Base-by-base conservation (phyloP, 1,140 invertebrate genomes). In the Cataglyphis hispanica region DNA sequence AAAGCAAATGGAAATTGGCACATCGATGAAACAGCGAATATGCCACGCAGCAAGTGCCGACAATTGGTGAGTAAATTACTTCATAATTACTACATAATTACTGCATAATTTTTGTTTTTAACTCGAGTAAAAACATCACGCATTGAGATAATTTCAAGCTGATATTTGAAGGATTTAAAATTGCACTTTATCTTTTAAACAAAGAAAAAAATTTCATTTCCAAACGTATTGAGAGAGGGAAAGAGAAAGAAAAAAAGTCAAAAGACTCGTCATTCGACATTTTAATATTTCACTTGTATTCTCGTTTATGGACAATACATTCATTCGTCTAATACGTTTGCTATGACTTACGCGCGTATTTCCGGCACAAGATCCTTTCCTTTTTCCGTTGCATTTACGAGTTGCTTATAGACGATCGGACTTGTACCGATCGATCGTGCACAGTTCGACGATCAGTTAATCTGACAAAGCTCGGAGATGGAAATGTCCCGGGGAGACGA, bases 371-470 rank as follows among this genome's bases (percentile, higher is more conserved):
- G 31, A 72, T 86, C 31, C 43, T 81, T 77, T 80, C 83, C 70
- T 74, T 81, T 74, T 70, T 90, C 85, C 80, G 70, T 89, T 67
- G 84, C 85, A 91, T 92, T 92, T 91, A 91, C 91, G 89, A 92
- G 89, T 91, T 89, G 87, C 64, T 87, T 91, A 92, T 91, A 87
- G 87, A 88, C 87, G 81, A 90, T 87, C 91, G 87, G 87, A 80
- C 88, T 83, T 92, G 91, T 93, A 92, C 90, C 92, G 91, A 92
- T 93, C 91, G 91, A 93, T 93, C 91, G 92, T 87, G 83, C 56
- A 61, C 40, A 66, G 74, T 31, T 50, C 83, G 67, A 86, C 87
- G 87, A 92, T 92, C 92, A 88, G 90, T 92, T 93, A 93, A 85
- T 87, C 87, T 88, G 87, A 88, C 87, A 89, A 88, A 87, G 86